phyloP scores from a whole-genome alignment of 92 coral and sea anemone genomes.

The Porites rus region DNA sequence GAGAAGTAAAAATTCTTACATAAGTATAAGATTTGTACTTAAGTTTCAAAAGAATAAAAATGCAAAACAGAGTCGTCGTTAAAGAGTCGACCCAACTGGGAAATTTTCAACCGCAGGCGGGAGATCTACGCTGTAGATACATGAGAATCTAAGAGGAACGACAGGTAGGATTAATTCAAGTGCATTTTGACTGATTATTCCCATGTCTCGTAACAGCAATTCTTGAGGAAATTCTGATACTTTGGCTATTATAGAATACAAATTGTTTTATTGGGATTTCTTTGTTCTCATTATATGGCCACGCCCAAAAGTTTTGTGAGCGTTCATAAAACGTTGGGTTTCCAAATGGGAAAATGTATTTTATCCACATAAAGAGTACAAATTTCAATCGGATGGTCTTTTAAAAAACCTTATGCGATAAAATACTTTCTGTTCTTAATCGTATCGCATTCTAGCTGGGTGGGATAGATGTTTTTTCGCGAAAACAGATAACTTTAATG shows the following conservation, averaged over 20 bases:
- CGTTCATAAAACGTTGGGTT: too few species aligned
- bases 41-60: too few species aligned
- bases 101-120: neutral
- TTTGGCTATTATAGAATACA: neutral
- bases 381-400: conserved; percentile 3
- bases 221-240: neutral
- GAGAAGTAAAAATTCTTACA: neutral
- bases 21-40: neutral
- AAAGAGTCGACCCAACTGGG: too few species aligned
- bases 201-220: conserved; percentile 1
- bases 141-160: neutral
- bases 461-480: neutral
- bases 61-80: too few species aligned
- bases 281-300: too few species aligned
- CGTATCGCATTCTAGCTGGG: neutral
- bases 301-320: too few species aligned
- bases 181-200: conserved; percentile 8
- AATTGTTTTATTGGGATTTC: neutral
- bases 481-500: too few species aligned
- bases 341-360: neutral
- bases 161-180: conserved; percentile 35
- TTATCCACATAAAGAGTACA: too few species aligned
- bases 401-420: neutral
- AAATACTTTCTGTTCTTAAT: neutral
- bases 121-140: neutral